A percentile compares a stretch with the other conserved stretches of the same genome.
phyloP scores from a whole-genome alignment of 2,797 vertebrate genomes.

The Lutjanus argentimaculatus region DNA sequence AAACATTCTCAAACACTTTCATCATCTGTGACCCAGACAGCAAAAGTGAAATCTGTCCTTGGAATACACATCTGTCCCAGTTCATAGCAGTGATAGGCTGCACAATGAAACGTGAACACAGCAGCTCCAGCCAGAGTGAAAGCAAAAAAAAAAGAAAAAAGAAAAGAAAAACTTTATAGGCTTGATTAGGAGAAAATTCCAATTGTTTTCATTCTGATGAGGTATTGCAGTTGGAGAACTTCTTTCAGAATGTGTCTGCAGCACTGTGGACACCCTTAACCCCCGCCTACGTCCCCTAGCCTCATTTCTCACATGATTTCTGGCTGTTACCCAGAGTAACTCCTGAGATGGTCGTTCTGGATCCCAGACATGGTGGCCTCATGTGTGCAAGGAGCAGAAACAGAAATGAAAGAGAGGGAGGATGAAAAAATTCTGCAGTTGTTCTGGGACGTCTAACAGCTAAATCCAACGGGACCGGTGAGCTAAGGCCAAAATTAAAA shows the following conservation, averaged over 20 bases:
- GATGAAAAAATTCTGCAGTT: slow-evolving; percentile 61
- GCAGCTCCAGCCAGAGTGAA: slow-evolving; percentile 39
- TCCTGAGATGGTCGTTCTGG: slow-evolving; percentile 75
- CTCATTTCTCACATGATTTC: slow-evolving; percentile 59
- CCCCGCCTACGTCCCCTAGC: slow-evolving; percentile 50
- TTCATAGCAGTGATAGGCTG: slow-evolving; percentile 35
- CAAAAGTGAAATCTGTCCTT: slow-evolving; percentile 49
- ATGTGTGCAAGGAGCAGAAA: slow-evolving; percentile 69
- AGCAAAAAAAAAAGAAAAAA: not conserved
- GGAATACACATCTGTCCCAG: slow-evolving; percentile 37
- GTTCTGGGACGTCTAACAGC: slow-evolving; percentile 71
- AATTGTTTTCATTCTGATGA: slow-evolving; percentile 76
- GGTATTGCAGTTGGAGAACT: slow-evolving; percentile 71
- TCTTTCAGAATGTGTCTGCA: slow-evolving; percentile 45
- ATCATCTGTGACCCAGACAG: slow-evolving; percentile 65
- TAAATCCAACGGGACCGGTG: slow-evolving; percentile 67
- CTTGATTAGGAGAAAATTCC: slow-evolving; percentile 62
- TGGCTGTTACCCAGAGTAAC: slow-evolving; percentile 63
- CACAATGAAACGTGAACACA: slow-evolving; percentile 50
- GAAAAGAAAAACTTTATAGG: slow-evolving; percentile 22
- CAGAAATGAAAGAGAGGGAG: slow-evolving; percentile 56
- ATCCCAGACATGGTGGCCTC: slow-evolving; percentile 71
- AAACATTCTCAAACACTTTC: slow-evolving; percentile 61
- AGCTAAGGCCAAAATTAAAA: slow-evolving; percentile 74
- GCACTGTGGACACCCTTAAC: slow-evolving; percentile 38